Evolutionary conservation across 2,888 invertebrate species (phyloP).

Genomic region (Drosophila pseudotalamancana): DNA sequence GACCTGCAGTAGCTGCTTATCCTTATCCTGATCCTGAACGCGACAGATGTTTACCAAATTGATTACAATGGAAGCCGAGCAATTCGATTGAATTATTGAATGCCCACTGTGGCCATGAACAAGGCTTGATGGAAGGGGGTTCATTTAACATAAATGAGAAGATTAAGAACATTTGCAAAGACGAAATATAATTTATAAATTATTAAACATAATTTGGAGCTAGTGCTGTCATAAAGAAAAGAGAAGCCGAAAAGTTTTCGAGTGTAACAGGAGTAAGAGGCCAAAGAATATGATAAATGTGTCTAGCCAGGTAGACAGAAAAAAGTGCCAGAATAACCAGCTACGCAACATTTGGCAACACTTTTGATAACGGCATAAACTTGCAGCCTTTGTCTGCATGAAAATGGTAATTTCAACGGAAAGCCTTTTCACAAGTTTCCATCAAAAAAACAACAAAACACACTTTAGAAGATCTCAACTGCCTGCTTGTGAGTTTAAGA

Average conservation of each 20-base stretch:
- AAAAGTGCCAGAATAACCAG: slow-evolving; percentile 21
- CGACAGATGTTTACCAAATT: slow-evolving; percentile 79
- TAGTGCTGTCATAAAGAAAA: slow-evolving; percentile 45
- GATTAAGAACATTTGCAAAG: slow-evolving; percentile 54
- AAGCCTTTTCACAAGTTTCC: slow-evolving; percentile 34
- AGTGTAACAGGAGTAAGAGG: too few relatives aligned
- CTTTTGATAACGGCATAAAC: slow-evolving; percentile 45
- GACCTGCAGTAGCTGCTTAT: slow-evolving; percentile 51
- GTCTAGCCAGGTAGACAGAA: slow-evolving; percentile 65
- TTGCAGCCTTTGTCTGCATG: slow-evolving; percentile 21
- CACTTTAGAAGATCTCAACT: slow-evolving; percentile 13
- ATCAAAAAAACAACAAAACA: slow-evolving; percentile 26
- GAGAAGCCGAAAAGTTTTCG: slow-evolving; percentile 10
- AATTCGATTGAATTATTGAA: slow-evolving; percentile 53
- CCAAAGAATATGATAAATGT: slow-evolving; percentile 74
- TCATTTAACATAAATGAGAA: slow-evolving; percentile 51
- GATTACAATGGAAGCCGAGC: slow-evolving; percentile 63
- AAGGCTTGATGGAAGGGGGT: background rate
- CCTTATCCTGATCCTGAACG: slow-evolving; percentile 57
- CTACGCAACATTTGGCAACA: slow-evolving; percentile 44
- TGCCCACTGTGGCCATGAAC: slow-evolving; percentile 14
- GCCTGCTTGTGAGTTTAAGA: slow-evolving; percentile 14
- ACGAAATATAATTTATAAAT: slow-evolving; percentile 38
- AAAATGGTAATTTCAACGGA: slow-evolving; percentile 11
- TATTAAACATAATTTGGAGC: slow-evolving; percentile 55